Evolutionary conservation across 2,113 vertebrate genomes (phyloP).

Genomic region (Leptosomus discolor): DNA sequence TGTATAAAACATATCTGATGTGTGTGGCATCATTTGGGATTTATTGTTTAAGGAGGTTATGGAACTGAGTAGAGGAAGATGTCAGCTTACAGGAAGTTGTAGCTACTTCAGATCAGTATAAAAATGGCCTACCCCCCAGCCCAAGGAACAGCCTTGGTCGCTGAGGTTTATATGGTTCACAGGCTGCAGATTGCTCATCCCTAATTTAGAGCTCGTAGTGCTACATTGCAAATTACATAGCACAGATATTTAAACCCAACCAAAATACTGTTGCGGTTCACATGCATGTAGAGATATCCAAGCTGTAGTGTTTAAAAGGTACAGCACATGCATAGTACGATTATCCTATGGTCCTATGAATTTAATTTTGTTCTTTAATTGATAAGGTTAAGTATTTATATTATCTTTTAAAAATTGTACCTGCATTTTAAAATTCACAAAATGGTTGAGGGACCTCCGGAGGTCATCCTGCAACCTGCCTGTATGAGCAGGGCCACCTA

Average conservation of each 20-base stretch:
- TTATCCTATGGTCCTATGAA: neutral
- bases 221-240: neutral
- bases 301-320: neutral
- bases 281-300: accelerated
- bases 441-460: neutral
- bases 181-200: neutral
- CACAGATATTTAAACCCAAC: neutral
- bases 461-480: neutral
- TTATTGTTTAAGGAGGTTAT: neutral
- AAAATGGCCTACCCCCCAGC: neutral
- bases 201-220: neutral
- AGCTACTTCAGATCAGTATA: neutral
- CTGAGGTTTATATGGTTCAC: neutral
- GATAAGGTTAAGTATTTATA: neutral
- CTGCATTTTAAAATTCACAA: neutral
- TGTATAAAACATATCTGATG: neutral
- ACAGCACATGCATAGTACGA: accelerated
- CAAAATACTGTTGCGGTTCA: neutral
- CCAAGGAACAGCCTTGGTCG: neutral
- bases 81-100: neutral
- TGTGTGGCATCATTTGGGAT: neutral
- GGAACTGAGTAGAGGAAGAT: neutral
- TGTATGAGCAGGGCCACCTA: neutral
- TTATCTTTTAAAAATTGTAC: neutral
- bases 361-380: neutral